phyloP scores from a whole-genome alignment of 1,140 invertebrate genomes.

The Schlechtendalia chinensis region DNA sequence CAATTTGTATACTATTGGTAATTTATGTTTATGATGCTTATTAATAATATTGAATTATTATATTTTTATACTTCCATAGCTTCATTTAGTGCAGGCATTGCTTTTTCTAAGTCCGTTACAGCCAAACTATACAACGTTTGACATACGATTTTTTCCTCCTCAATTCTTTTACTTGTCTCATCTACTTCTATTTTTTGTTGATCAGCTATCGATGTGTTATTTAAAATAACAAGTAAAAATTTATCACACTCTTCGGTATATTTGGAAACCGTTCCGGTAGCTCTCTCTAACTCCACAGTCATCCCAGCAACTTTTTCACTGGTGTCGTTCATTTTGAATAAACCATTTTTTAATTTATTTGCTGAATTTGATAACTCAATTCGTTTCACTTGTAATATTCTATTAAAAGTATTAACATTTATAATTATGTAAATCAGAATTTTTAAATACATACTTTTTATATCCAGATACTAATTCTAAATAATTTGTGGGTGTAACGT shows the following conservation, averaged over 20 bases:
- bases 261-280: background rate
- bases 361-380: slow-evolving; percentile 67
- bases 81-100: slow-evolving; percentile 80
- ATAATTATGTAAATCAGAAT: background rate
- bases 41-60: no score
- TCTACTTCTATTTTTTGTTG: slow-evolving; percentile 71
- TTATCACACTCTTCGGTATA: slow-evolving; percentile 65
- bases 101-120: slow-evolving; percentile 74
- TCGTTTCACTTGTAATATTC: slow-evolving; percentile 71
- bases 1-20: background rate
- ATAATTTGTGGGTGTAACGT: slow-evolving; percentile 83
- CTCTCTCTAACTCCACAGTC: slow-evolving; percentile 59
- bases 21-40: background rate
- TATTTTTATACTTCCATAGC: slow-evolving; percentile 66
- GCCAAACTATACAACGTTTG: slow-evolving; percentile 76
- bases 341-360: slow-evolving; percentile 71
- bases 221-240: slow-evolving; percentile 71
- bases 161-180: slow-evolving; percentile 67
- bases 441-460: slow-evolving; percentile 64
- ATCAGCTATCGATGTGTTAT: slow-evolving; percentile 75
- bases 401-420: slow-evolving; percentile 55
- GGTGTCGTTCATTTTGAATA: slow-evolving; percentile 77
- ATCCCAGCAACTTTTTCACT: slow-evolving; percentile 65
- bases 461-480: slow-evolving; percentile 78
- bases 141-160: slow-evolving; percentile 75